Percentiles rank a stretch among this genome's conserved stretches.
phyloP scores from a whole-genome alignment of 2,797 vertebrate genomes.

The Intellagama lesueurii region DNA sequence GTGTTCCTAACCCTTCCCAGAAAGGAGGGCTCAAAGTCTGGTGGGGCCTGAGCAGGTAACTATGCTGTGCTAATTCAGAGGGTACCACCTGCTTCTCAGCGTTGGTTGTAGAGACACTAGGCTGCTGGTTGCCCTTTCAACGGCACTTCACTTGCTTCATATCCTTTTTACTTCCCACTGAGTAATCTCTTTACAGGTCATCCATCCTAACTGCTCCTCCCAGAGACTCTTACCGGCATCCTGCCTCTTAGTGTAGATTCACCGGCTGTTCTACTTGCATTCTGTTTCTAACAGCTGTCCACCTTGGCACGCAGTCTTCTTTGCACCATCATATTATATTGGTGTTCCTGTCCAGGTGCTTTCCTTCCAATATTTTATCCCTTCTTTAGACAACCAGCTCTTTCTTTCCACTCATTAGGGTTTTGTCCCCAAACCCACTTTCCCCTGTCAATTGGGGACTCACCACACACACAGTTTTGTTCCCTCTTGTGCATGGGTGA shows the following conservation, averaged over 20 bases:
- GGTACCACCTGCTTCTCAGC: no score
- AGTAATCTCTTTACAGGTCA: no score
- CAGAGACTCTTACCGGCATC: no score
- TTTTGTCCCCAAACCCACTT: neutral
- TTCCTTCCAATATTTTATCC: neutral
- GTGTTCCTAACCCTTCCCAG: no score
- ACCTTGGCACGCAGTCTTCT: no score
- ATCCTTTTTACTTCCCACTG: no score
- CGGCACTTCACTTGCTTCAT: no score
- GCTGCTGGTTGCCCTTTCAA: neutral
- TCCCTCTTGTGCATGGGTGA: neutral
- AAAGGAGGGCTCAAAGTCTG: neutral
- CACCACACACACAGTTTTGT: neutral
- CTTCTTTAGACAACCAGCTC: neutral
- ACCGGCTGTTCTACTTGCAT: no score
- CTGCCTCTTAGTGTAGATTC: no score
- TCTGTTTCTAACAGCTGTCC: no score
- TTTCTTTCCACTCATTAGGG: neutral
- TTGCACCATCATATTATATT: neutral
- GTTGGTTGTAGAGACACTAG: neutral
- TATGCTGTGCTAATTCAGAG: neutral
- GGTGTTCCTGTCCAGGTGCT: neutral
- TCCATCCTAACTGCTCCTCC: no score
- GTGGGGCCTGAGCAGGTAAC: neutral
- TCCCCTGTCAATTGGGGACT: neutral